phyloP scores from a whole-genome alignment of 2,888 invertebrate species.

The Tetragnatha montana region DNA sequence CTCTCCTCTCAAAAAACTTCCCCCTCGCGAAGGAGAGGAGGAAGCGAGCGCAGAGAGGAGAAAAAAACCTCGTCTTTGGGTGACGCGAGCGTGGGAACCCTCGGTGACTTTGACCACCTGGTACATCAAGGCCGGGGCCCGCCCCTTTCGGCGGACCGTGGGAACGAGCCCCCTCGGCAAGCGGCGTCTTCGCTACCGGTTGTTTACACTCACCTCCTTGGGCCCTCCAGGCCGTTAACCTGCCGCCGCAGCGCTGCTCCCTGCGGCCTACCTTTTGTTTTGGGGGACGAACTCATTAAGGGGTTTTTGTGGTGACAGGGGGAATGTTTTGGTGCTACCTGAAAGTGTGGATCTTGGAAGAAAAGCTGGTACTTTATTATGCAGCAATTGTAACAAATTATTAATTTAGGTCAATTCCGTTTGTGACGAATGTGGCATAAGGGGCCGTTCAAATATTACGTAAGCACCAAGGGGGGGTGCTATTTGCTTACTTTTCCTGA shows the following conservation, averaged over 20 bases:
- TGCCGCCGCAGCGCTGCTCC: background rate
- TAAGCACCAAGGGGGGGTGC: too few relatives aligned
- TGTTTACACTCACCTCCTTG: constrained; percentile 68
- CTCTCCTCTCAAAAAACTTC: background rate
- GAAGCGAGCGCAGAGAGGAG: constrained; percentile 36
- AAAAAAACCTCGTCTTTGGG: constrained; percentile 62
- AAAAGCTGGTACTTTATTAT: too few relatives aligned
- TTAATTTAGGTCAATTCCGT: too few relatives aligned
- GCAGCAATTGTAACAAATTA: too few relatives aligned
- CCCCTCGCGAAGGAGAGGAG: constrained; percentile 27
- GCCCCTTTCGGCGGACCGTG: constrained; percentile 58
- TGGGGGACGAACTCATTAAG: background rate
- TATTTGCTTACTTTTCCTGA: too few relatives aligned
- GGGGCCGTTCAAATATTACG: too few relatives aligned
- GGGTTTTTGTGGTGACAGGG: background rate
- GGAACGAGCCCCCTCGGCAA: constrained; percentile 48
- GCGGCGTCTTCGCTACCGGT: constrained; percentile 48
- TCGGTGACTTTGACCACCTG: constrained; percentile 70
- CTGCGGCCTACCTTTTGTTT: background rate
- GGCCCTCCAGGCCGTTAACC: constrained; percentile 60
- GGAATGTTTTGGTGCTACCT: background rate
- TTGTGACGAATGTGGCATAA: too few relatives aligned
- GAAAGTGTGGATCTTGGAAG: too few relatives aligned
- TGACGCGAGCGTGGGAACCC: constrained; percentile 69
- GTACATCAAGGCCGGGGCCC: constrained; percentile 56